Base-by-base conservation (phyloP, 2,888 invertebrate species). In the Sarcophaga rosellei region DNA sequence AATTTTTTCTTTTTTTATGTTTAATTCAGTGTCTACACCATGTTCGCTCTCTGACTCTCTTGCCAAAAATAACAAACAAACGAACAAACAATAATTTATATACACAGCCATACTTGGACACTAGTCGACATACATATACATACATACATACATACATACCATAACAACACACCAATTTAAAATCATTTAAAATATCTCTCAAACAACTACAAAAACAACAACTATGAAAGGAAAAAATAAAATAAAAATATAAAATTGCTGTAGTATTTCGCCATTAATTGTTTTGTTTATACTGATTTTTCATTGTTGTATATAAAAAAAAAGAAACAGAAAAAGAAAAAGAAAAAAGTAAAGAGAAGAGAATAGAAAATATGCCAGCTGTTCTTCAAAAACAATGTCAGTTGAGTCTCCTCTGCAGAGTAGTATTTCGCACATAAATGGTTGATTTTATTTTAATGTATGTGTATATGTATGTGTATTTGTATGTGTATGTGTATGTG, bases 231-330 rank as follows among this genome's bases (percentile, higher is more conserved):
- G 10, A 35, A 35, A 35, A 8, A 17, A 20, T 45, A 68, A n/a
- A 8, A 70, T 15, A 44, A 65, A 62, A 63, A n/a, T n/a, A n/a
- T 63, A 44, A 66, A 76, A 76, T 75, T 80, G 83, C 69, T 73
- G 77, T 73, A 74, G 69, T 65, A 80, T 77, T 84, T 75, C 69
- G 77, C 76, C 86, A 83, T 86, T 83, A 86, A 86, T 86, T 86
- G 86, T 86, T 86, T 86, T 83, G 80, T 81, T 86, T 77, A 81
- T 77, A 74, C 77, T 74, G 86, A 86, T 79, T 86, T 86, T 83
- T 80, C 69, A 81, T 83, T 86, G 83, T 77, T 77, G 61, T 70
- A 21, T 47, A 68, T 15, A 72, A 23, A 45, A 74, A 25, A 70
- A 59, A 20, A 44, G 44, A 12, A 17, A 23, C 17, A 66, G 62